These are phyloP conservation scores for Clunio marinus DNA, from an alignment of 2,888 invertebrate species.

Conservation along the genomic window DNA sequence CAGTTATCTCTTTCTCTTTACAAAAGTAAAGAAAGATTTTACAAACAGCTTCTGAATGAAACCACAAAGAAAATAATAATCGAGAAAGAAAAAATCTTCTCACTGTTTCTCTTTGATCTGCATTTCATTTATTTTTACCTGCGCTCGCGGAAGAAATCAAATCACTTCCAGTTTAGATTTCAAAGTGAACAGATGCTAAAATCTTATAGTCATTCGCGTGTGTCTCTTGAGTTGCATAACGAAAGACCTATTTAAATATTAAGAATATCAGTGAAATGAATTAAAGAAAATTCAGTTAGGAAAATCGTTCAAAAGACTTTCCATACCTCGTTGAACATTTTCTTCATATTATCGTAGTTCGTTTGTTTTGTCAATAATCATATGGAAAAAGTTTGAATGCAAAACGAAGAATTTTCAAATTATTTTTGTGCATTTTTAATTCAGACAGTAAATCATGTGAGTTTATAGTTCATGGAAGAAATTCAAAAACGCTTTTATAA, in stretches of 20 bases:
- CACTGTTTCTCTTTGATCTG: not conserved
- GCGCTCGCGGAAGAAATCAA: not conserved
- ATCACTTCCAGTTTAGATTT: conserved; percentile 1
- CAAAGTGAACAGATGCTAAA: not conserved
- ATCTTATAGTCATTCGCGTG: not conserved
- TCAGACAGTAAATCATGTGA: too few species aligned
- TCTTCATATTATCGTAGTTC: too few species aligned
- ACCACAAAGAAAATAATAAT: not conserved
- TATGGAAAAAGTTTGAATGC: too few species aligned
- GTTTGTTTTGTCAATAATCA: too few species aligned
- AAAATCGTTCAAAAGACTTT: conserved; percentile 19
- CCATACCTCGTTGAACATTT: conserved; percentile 31
- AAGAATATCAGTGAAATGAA: conserved; percentile 3
- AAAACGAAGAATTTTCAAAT: too few species aligned
- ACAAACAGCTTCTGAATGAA: not conserved
- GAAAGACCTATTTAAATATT: conserved; percentile 30
- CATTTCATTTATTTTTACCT: not conserved
- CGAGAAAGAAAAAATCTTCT: too few species aligned
- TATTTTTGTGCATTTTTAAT: too few species aligned
- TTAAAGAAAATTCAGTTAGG: conserved; percentile 31
- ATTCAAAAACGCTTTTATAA: too few species aligned
- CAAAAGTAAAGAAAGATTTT: too few species aligned
- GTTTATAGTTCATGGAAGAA: too few species aligned
- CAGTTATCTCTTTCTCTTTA: too few species aligned
- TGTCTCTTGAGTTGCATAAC: not conserved